Conservation (phyloP, 2,113 vertebrate genomes). For the Mobula birostris region DNA sequence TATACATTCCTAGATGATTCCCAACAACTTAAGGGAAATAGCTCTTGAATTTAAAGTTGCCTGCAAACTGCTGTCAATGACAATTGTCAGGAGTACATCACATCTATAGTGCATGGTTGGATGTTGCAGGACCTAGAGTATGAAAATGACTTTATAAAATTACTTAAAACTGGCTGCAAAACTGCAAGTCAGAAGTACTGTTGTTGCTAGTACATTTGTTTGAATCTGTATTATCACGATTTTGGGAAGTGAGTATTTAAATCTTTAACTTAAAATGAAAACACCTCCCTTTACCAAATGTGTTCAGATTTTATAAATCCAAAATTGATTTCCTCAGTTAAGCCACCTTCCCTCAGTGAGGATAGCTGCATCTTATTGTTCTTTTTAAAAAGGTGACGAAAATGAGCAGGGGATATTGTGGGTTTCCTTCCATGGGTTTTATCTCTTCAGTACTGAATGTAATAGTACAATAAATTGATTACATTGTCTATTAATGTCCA, state of each 20-base stretch:
- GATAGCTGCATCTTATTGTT: background rate
- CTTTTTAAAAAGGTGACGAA: background rate
- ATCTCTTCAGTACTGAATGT: background rate
- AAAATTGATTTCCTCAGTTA: background rate
- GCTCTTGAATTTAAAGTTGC: background rate
- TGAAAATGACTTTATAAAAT: too few relatives aligned
- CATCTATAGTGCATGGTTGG: too few relatives aligned
- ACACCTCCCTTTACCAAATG: background rate
- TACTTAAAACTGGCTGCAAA: too few relatives aligned
- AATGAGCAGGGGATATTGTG: background rate
- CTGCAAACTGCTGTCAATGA: background rate
- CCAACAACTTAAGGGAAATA: background rate
- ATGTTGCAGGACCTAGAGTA: too few relatives aligned
- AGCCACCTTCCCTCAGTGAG: background rate
- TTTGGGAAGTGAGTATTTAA: too few relatives aligned
- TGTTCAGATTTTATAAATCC: background rate
- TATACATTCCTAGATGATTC: background rate
- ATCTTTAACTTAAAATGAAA: background rate
- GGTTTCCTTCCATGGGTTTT: background rate
- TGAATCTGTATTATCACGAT: too few relatives aligned
- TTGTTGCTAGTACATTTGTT: too few relatives aligned
- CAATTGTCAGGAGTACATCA: too few relatives aligned
- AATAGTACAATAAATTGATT: background rate
- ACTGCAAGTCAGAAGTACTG: too few relatives aligned
- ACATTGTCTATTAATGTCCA: background rate